Conservation (phyloP, 2,888 invertebrate genomes). For the Adelognathus sp. region DNA sequence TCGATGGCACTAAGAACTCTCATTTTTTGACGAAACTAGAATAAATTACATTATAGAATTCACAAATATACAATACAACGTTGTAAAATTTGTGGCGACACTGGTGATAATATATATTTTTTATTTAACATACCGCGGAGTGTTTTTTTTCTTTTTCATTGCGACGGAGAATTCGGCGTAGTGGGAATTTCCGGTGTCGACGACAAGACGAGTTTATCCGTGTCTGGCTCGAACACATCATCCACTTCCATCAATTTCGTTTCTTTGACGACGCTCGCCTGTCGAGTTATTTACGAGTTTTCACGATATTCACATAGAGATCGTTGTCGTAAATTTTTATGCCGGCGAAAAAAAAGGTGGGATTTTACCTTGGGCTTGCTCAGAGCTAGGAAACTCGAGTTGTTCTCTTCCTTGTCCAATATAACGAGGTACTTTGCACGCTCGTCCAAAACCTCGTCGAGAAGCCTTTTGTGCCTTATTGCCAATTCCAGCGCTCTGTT, state of each 20-base stretch:
- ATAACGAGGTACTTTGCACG: conserved; percentile 85
- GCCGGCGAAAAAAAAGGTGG: background rate
- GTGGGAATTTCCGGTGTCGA: conserved; percentile 47
- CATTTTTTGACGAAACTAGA: conserved; percentile 32
- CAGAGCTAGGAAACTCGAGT: conserved; percentile 82
- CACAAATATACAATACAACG: background rate
- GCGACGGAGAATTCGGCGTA: conserved; percentile 31
- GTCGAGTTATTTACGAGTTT: background rate
- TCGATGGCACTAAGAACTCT: conserved; percentile 55
- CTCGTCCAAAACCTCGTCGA: conserved; percentile 88
- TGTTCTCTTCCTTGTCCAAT: conserved; percentile 83
- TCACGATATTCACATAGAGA: background rate
- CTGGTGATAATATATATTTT: conserved; percentile 8
- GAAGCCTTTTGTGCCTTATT: conserved; percentile 87
- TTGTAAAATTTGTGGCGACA: conserved; percentile 6
- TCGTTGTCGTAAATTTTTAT: background rate
- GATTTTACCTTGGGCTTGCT: conserved; percentile 43
- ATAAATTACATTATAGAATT: conserved; percentile 17
- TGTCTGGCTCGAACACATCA: conserved; percentile 30
- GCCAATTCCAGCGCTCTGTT: conserved; percentile 89
- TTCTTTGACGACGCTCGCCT: conserved; percentile 30
- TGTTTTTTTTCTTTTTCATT: background rate
- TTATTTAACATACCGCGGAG: background rate
- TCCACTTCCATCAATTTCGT: conserved; percentile 26
- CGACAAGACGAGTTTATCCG: conserved; percentile 24